Evolutionary conservation across 2,113 vertebrate genomes (phyloP).

Genomic region (Coptodon bakossiorum): DNA sequence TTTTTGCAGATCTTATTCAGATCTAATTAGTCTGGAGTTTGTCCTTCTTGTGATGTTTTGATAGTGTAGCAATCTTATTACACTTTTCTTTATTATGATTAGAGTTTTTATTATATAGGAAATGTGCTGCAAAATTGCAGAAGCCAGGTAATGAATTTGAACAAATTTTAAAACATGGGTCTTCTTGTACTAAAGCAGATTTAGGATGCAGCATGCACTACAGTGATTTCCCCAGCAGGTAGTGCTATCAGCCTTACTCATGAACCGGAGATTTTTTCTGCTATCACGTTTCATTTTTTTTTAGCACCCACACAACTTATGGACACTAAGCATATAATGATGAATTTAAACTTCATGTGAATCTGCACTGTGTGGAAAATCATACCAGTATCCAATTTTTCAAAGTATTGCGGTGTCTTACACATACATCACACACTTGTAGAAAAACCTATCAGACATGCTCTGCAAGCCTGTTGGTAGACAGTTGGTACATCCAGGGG

Average conservation of each 20-base stretch:
- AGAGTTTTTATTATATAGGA: background rate
- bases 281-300: background rate
- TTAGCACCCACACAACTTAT: background rate
- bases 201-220: background rate
- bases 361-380: background rate
- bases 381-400: background rate
- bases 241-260: constrained; percentile 24
- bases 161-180: background rate
- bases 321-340: background rate
- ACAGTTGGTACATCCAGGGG: background rate
- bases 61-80: background rate
- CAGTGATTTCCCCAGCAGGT: constrained; percentile 42
- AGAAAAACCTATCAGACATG: background rate
- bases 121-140: background rate
- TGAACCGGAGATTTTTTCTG: background rate
- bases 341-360: background rate
- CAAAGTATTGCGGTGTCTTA: background rate
- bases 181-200: background rate
- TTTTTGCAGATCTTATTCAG: background rate
- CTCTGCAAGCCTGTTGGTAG: background rate
- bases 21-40: background rate
- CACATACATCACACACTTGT: background rate
- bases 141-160: background rate
- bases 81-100: background rate
- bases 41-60: background rate